Base-by-base conservation (phyloP, 2,113 vertebrate species). In the Poecile atricapillus region DNA sequence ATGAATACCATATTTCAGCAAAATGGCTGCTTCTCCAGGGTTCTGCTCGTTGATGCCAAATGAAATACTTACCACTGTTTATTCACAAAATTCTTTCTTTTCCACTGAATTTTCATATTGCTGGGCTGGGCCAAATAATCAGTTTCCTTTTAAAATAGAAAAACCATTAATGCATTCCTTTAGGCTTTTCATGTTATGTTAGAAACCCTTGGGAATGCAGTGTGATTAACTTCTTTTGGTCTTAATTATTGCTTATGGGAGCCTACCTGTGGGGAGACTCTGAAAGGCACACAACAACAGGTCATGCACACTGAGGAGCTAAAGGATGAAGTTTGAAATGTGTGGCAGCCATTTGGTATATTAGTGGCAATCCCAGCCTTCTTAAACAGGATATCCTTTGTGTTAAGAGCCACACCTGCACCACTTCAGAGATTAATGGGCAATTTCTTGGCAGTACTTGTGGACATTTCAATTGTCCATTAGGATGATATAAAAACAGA, bases 1-100 rank as follows among this genome's bases (percentile, higher is more conserved):
- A 35, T 82, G 96, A 95, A 97, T 95, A 93, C 83, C 63, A 94
- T 94, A 95, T 96, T 91, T 96, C 92, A 97, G 63, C 59, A 95
- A 91, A 94, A 94, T 90, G 87, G 84, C 89, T 78, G 30, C 71
- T 90, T 83, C 62, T 94, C 82, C 65, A 70, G 37, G 14, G 22
- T 59, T 93, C 90, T 88, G 82, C 71, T 94, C 74, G 63, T 59
- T 0, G 1, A 58, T 78, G 89, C 93, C 94, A 96, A 96, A 96
- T 89, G 52, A 96, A 96, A 96, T 95, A 96, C 15, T 87, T 94
- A 86, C 83, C 68, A 70, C 58, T 96, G 95, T 96, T 96, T 97
- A 96, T 93, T 94, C 87, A 90, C 81, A 87, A 59, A 94, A 93
- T 95, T 95, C 90, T 70, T 94, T 90, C 95, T 93, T 87, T 59